Base-by-base conservation (phyloP, 2,888 invertebrate species). In the Adineta ricciae region DNA sequence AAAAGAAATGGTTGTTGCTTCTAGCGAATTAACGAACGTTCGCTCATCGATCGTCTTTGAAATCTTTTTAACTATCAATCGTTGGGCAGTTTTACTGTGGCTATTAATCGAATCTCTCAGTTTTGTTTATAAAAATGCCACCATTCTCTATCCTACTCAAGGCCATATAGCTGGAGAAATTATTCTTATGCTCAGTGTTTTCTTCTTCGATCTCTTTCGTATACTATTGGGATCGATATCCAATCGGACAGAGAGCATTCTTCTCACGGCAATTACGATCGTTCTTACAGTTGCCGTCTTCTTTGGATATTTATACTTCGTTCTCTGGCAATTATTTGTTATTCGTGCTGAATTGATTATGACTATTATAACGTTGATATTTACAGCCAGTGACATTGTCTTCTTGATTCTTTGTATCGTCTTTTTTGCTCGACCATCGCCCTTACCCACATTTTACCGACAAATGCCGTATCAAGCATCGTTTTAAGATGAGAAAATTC, bases 301-400 rank as follows among this genome's bases (percentile, higher is more conserved):
- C n/a, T 24, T 78, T 41, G 78, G 78, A 41, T 78, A 78, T 78
- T 41, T 78, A n/a, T 78, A 78, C 41, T 78, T 78, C 41, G 24
- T 78, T n/a, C 24, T 32, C 24, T 78, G 78, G 78, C 78, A 78
- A 78, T 41, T 78, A 14, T 78, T 41, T 78, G 78, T 78, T 38
- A 24, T 41, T n/a, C 38, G 78, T 9, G 78, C 78, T 9, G 78
- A 78, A 78, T 78, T 78, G 41, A 78, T 78, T 14, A 78, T 78
- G 38, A 78, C 38, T 11, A 41, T 78, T 21, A 78, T 78, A 11
- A 1, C 41, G 41, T 78, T 78, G 14, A 41, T 78, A 14, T 78
- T 78, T 78, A 78, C 41, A 41, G 38, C 41, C 9, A 41, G 38
- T n/a, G 41, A 32, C 3, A 78, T 78, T n/a, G 3, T 78, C n/a